Conservation (phyloP, 1,140 invertebrate species). For the Diuraphis noxia region DNA sequence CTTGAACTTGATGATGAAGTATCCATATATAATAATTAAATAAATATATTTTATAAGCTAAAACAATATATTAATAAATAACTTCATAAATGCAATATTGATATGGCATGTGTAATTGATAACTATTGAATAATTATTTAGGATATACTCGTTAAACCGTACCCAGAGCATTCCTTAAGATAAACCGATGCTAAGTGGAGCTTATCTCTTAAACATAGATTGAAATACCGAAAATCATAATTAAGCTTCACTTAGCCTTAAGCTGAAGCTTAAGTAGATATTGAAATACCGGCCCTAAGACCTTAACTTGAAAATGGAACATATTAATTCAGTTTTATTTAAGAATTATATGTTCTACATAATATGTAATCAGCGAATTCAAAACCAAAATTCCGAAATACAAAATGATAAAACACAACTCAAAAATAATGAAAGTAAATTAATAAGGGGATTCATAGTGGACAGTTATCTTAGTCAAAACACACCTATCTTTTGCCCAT, state of each 20-base stretch:
- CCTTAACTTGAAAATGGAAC: too few species aligned
- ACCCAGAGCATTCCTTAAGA: background rate
- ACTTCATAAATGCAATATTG: background rate
- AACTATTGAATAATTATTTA: background rate
- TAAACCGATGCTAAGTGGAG: too few species aligned
- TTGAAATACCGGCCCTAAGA: background rate
- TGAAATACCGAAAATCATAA: background rate
- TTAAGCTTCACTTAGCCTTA: background rate
- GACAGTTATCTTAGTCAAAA: too few species aligned
- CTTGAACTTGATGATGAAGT: slow-evolving; percentile 1
- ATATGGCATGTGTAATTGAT: background rate
- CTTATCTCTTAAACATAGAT: too few species aligned
- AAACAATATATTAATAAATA: background rate
- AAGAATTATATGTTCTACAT: too few species aligned
- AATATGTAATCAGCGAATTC: too few species aligned
- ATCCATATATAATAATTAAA: background rate
- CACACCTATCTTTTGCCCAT: too few species aligned
- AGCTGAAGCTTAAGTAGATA: slow-evolving; percentile 12
- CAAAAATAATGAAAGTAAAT: too few species aligned
- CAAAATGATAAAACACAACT: too few species aligned
- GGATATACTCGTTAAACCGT: background rate
- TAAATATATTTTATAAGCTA: background rate
- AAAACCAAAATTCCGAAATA: too few species aligned
- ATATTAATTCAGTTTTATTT: too few species aligned
- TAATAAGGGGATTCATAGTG: too few species aligned